Percentiles rank a stretch among this genome's conserved stretches.
Conservation (phyloP, 2,113 vertebrate species). For the Amblyornis subalaris region DNA sequence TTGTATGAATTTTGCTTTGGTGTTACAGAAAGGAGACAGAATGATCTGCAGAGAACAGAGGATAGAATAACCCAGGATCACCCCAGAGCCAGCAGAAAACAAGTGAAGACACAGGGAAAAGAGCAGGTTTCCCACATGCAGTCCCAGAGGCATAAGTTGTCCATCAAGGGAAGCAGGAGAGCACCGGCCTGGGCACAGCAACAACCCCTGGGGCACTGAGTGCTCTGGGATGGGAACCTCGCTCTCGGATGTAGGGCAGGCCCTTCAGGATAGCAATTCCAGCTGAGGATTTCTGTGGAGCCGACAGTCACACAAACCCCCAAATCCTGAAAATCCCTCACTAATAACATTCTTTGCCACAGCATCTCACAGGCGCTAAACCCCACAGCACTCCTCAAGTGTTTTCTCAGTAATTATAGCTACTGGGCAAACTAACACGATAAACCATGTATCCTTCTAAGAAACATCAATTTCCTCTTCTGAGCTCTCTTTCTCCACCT, state of each 20-base stretch:
- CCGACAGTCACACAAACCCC: not conserved
- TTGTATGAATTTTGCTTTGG: not conserved
- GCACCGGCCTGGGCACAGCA: not conserved
- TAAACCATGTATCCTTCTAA: not conserved
- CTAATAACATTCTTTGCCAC: not conserved
- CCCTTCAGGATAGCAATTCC: not conserved
- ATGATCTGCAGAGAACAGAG: not conserved
- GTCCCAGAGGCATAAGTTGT: not conserved
- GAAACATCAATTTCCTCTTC: not conserved
- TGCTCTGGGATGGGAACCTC: not conserved
- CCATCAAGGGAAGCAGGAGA: not conserved
- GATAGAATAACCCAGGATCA: not conserved
- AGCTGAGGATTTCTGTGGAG: not conserved
- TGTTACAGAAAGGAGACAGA: not conserved
- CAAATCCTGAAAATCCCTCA: not conserved
- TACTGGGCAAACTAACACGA: not conserved
- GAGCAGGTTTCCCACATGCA: not conserved
- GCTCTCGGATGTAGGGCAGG: not conserved
- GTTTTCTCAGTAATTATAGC: not conserved
- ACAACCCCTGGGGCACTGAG: not conserved
- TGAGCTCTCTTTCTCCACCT: not conserved
- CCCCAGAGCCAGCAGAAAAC: not conserved
- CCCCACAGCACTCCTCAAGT: rapidly evolving
- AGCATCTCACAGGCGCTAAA: not conserved
- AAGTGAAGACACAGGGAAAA: not conserved